Evolutionary conservation across 2,888 invertebrate species (phyloP).

Genomic region (Polydrusus tereticollis): DNA sequence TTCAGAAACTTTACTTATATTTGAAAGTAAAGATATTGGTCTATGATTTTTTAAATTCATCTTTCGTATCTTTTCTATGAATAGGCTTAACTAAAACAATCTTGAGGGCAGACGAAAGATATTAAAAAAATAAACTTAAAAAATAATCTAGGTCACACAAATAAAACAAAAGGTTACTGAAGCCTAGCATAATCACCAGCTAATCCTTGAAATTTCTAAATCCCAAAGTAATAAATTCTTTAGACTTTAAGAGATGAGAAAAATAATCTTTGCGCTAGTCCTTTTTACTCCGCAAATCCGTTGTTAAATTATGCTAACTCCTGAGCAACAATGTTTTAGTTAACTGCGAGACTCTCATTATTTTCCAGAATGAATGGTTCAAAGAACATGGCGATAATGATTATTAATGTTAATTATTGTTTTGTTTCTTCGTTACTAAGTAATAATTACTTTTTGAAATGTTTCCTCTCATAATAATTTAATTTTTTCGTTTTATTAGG

Average conservation of each 20-base stretch:
- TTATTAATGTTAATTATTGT: background rate
- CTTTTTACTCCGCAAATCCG: constrained; percentile 10
- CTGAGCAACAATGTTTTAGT: constrained; percentile 11
- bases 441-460: background rate
- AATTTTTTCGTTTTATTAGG: too few species aligned
- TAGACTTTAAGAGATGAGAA: constrained; percentile 7
- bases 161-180: background rate
- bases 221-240: constrained; percentile 8
- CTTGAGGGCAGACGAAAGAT: background rate
- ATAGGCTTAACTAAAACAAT: too few species aligned
- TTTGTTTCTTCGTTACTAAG: background rate
- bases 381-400: constrained; percentile 8
- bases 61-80: too few species aligned
- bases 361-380: background rate
- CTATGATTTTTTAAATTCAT: too few species aligned
- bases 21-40: too few species aligned
- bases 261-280: constrained; percentile 8
- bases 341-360: background rate
- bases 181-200: background rate
- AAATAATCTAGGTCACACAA: background rate
- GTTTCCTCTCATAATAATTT: too few species aligned
- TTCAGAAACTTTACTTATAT: too few species aligned
- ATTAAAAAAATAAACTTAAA: background rate
- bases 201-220: constrained; percentile 7
- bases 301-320: constrained; percentile 7